A percentile compares a stretch with the other conserved stretches of the same genome.
phyloP scores from a whole-genome alignment of 2,888 invertebrate species.

The Lapara coniferarum region DNA sequence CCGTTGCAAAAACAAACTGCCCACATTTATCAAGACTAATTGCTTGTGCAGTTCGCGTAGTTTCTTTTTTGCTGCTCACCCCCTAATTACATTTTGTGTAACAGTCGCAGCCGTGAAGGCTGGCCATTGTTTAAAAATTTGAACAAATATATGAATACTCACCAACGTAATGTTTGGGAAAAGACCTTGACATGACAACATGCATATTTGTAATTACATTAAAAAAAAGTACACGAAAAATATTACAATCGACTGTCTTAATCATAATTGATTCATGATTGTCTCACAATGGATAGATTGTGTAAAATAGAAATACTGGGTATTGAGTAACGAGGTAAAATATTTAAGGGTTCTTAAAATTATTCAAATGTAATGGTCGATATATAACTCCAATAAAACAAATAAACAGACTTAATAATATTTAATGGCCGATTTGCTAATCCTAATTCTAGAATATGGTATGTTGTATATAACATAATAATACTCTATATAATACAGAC shows the following conservation, averaged over 20 bases:
- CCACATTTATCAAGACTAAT: conserved; percentile 17
- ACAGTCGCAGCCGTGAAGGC: conserved; percentile 56
- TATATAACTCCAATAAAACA: conserved; percentile 23
- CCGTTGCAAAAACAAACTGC: conserved; percentile 9
- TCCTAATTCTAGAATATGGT: conserved; percentile 14
- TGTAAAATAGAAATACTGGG: not conserved
- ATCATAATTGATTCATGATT: conserved; percentile 9
- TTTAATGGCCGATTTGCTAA: conserved; percentile 19
- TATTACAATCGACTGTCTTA: conserved; percentile 22
- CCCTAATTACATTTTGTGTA: conserved; percentile 38
- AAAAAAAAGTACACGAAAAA: conserved; percentile 21
- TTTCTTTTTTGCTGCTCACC: conserved; percentile 33
- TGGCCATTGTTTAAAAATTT: conserved; percentile 48
- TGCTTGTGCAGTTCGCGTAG: conserved; percentile 31
- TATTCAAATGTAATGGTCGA: not conserved
- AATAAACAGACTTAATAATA: conserved; percentile 27
- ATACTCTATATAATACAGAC: conserved; percentile 26
- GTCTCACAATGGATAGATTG: conserved; percentile 28
- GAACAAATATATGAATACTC: conserved; percentile 28
- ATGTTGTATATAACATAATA: not conserved
- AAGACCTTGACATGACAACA: conserved; percentile 38
- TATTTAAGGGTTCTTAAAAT: not conserved
- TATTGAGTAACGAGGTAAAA: not conserved
- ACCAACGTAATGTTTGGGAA: conserved; percentile 38
- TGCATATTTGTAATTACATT: conserved; percentile 36